Evolutionary conservation across 53 echinoderm and acorn worm genomes (phyloP).

Genomic region (Echinometra lucunter): DNA sequence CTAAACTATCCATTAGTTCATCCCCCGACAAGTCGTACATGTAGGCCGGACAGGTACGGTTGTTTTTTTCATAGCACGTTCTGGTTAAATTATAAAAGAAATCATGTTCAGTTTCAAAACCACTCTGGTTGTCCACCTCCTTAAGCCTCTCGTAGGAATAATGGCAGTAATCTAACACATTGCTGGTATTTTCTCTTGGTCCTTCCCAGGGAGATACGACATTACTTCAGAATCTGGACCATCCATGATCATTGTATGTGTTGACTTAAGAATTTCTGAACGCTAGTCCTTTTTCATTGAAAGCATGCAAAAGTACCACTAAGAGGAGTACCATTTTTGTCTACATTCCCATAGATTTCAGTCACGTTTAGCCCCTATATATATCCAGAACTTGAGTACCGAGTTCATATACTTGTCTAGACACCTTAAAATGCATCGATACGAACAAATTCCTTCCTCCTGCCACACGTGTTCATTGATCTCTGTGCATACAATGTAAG

Average conservation of each 20-base stretch:
- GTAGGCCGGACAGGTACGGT: constrained; percentile 66
- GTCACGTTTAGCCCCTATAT: neutral
- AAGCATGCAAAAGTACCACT: neutral
- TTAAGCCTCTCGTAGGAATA: neutral
- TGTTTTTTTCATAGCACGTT: neutral
- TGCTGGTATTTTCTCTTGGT: neutral
- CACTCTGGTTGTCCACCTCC: neutral
- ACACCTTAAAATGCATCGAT: too few relatives aligned
- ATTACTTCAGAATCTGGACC: neutral
- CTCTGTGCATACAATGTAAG: too few relatives aligned
- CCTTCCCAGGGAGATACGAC: constrained; percentile 14
- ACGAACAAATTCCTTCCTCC: too few relatives aligned
- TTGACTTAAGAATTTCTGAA: neutral
- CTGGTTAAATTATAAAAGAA: neutral
- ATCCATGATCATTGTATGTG: neutral
- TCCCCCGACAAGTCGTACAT: constrained; percentile 59
- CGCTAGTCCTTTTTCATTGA: neutral
- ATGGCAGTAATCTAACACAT: neutral
- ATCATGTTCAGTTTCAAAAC: neutral
- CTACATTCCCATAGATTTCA: neutral
- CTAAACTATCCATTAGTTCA: constrained; percentile 32
- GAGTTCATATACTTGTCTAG: too few relatives aligned
- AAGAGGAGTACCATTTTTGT: neutral
- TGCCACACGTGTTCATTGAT: too few relatives aligned
- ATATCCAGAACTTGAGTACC: neutral